Evolutionary conservation across 2,113 vertebrate genomes (phyloP), one percentile per base, ranked within the genome.

Genomic region (Cygnus atratus): DNA sequence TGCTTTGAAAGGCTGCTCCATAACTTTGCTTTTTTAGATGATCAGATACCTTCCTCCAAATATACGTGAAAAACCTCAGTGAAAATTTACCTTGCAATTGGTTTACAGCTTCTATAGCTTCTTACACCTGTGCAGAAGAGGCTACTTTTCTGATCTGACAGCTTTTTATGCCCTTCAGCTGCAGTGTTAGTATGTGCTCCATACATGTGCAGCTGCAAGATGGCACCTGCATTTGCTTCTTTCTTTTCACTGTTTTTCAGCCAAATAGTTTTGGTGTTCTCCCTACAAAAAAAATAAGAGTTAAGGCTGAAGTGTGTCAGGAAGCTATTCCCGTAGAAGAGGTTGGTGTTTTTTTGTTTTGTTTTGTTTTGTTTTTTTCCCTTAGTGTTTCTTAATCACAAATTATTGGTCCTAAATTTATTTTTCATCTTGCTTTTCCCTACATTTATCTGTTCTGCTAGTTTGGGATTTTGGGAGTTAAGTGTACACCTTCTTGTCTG

Each of bases 11-110:
- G 54, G 22, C 24, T 85, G 33, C 15, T 79, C 35, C 28, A 7
- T 58, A 41, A 4, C 12, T 83, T 79, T 44, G 26, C 21, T 88
- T 66, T 66, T 82, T 52, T 21, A 68, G 58, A 57, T 41, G 4
- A 31, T 52, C 28, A 41, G 57, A 65, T 13, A 13, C 13, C 20
- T 67, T 82, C 41, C 43, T 89, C 31, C 39, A 65, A 8, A 31
- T 18, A 37, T 3, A 1, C 1, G 39, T 1, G 39, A 94, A 18
- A 0, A 0, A 55, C 17, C 33, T 43, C 11, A 20, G n/a, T 65
- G 37, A 68, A 41, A 75, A 63, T 16, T 79, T 33, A 25, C 39
- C 37, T 89, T 72, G 25, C 7, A 67, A 22, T 11, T 74, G 48
- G 3, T 73, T 80, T 78, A 7, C 31, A 65, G 58, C 8, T 3